Percentiles rank a stretch among this genome's conserved stretches.
phyloP scores from a whole-genome alignment of 30 jellyfish, hydroid and myxozoan species.

The Clytia hemisphaerica region DNA sequence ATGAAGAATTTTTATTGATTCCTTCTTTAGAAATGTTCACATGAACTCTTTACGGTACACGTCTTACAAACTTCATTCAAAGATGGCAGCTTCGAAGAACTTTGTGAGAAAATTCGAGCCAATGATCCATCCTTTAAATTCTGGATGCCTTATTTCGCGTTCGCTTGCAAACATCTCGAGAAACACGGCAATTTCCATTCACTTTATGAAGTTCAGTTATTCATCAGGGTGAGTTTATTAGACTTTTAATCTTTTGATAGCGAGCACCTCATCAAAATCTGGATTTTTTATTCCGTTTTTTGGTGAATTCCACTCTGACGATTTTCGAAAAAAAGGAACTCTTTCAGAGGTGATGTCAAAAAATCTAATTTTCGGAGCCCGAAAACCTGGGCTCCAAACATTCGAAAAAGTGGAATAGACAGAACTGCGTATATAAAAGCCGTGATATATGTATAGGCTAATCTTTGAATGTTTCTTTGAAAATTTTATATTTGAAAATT shows the following conservation, averaged over 20 bases:
- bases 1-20: not conserved
- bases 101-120: slow-evolving; percentile 47
- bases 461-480: not conserved
- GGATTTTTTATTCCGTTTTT: too few relatives aligned
- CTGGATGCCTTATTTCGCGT: slow-evolving; percentile 61
- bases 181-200: slow-evolving; percentile 60
- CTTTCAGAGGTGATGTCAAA: too few relatives aligned
- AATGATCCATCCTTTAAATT: slow-evolving; percentile 55
- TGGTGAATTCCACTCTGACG: too few relatives aligned
- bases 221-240: slow-evolving; percentile 52
- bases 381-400: too few relatives aligned
- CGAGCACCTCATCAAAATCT: too few relatives aligned
- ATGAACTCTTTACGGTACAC: slow-evolving; percentile 58
- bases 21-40: slow-evolving; percentile 69
- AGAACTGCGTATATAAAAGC: too few relatives aligned
- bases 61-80: slow-evolving; percentile 61
- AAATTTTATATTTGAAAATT: not conserved
- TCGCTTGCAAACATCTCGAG: slow-evolving; percentile 60
- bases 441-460: too few relatives aligned
- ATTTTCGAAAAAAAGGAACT: too few relatives aligned
- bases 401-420: too few relatives aligned
- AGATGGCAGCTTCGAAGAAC: slow-evolving; percentile 69
- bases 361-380: too few relatives aligned
- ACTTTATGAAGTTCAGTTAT: slow-evolving; percentile 66
- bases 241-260: not conserved